Percentiles rank a stretch among this genome's conserved stretches.
Evolutionary conservation across 2,113 vertebrate species (phyloP).

Genomic region (Tyrannus savana): DNA sequence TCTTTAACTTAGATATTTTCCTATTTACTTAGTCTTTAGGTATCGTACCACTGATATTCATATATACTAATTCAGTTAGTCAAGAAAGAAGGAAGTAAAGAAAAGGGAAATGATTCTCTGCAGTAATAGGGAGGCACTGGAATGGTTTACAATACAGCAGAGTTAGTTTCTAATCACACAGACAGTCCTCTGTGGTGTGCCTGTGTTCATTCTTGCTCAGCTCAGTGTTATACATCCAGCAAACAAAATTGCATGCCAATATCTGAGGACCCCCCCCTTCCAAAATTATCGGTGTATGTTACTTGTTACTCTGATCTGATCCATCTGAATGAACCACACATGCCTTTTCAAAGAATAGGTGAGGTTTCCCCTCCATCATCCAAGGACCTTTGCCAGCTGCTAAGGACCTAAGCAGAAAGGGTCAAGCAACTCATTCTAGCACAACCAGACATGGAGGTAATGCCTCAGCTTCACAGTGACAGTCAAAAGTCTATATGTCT

Average conservation of each 20-base stretch:
- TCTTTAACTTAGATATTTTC: background rate
- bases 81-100: accelerated
- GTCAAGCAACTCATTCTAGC: background rate
- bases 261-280: background rate
- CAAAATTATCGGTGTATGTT: background rate
- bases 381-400: background rate
- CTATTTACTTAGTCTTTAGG: background rate
- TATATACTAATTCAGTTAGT: background rate
- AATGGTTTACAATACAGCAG: background rate
- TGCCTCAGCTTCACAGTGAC: background rate
- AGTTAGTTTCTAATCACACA: background rate
- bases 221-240: background rate
- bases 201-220: background rate
- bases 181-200: background rate
- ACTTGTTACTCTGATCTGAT: background rate
- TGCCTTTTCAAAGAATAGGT: background rate
- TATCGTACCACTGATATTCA: background rate
- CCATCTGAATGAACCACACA: background rate
- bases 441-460: background rate
- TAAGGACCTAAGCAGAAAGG: background rate
- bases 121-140: background rate
- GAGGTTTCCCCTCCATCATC: background rate
- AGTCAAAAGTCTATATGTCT: background rate
- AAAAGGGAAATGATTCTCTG: background rate
- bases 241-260: background rate